A percentile compares a stretch with the other conserved stretches of the same genome.
Evolutionary conservation across 2,888 invertebrate species (phyloP).

Genomic region (Erpobdella octoculata): DNA sequence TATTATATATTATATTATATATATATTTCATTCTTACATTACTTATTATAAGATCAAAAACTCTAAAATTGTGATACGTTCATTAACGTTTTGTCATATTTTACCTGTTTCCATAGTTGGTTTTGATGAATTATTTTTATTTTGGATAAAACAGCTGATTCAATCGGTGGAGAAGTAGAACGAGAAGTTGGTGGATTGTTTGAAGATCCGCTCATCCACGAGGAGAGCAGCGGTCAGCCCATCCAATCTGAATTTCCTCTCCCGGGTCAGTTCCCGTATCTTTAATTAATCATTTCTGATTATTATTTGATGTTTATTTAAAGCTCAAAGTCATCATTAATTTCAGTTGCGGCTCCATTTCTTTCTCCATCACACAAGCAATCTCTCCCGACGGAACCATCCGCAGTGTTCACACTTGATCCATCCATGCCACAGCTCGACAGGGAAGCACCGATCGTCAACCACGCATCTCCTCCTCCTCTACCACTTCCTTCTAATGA

Average conservation of each 20-base stretch:
- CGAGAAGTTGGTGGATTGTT: slow-evolving; percentile 10
- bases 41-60: background rate
- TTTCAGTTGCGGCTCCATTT: background rate
- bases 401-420: background rate
- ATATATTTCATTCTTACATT: too few species aligned
- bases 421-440: slow-evolving; percentile 23
- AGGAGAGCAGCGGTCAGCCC: background rate
- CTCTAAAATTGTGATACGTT: background rate
- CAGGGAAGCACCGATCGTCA: background rate
- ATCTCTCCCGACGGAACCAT: background rate
- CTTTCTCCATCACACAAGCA: background rate
- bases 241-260: background rate
- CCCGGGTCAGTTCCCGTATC: background rate
- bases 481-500: background rate
- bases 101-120: background rate
- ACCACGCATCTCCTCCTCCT: background rate
- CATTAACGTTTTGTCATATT: background rate
- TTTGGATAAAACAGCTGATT: slow-evolving; percentile 6
- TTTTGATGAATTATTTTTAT: background rate
- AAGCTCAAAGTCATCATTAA: background rate
- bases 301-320: background rate
- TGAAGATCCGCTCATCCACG: slow-evolving; percentile 20
- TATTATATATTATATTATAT: too few species aligned
- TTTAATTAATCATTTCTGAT: background rate
- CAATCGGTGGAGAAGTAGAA: background rate